These are phyloP conservation scores for Allophyes oxyacanthae DNA, from an alignment of 2,888 invertebrate genomes.

Conservation along the genomic window DNA sequence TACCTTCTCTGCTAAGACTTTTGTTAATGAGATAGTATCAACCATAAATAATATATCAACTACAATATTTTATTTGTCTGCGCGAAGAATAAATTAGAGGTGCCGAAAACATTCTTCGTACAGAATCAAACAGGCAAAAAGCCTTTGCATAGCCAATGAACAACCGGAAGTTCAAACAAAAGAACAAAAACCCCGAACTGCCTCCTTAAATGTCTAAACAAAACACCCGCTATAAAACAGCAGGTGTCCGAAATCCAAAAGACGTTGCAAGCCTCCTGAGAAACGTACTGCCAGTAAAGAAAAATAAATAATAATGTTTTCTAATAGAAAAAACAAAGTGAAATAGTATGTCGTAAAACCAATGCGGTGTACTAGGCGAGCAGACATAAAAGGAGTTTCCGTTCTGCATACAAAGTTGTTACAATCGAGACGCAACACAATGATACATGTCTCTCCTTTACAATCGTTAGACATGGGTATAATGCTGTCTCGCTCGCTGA, in stretches of 20 bases:
- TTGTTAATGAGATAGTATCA: no score
- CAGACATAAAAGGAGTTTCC: conserved; percentile 77
- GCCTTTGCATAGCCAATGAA: conserved; percentile 51
- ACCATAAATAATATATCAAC: no score
- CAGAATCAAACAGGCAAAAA: conserved; percentile 41
- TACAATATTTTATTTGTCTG: no score
- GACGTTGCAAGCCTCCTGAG: not conserved
- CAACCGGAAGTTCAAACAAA: conserved; percentile 47
- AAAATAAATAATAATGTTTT: conserved; percentile 37
- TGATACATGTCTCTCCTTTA: conserved; percentile 80
- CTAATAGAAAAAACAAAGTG: conserved; percentile 49
- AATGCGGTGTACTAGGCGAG: conserved; percentile 64
- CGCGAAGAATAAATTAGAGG: conserved; percentile 1
- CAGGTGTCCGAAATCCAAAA: conserved; percentile 23
- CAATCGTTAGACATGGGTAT: conserved; percentile 75
- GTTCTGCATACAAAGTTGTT: conserved; percentile 80
- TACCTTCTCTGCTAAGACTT: no score
- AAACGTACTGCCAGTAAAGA: conserved; percentile 6
- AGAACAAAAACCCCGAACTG: conserved; percentile 27
- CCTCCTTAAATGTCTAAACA: conserved; percentile 14
- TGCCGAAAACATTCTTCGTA: conserved; percentile 15
- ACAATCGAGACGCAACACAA: conserved; percentile 83
- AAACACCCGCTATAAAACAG: conserved; percentile 18
- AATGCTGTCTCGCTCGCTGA: conserved; percentile 81
- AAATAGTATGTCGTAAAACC: conserved; percentile 60